Percentiles rank a stretch among this genome's conserved stretches.
Conservation (phyloP, 2,888 invertebrate genomes). For the Pterostichus madidus region DNA sequence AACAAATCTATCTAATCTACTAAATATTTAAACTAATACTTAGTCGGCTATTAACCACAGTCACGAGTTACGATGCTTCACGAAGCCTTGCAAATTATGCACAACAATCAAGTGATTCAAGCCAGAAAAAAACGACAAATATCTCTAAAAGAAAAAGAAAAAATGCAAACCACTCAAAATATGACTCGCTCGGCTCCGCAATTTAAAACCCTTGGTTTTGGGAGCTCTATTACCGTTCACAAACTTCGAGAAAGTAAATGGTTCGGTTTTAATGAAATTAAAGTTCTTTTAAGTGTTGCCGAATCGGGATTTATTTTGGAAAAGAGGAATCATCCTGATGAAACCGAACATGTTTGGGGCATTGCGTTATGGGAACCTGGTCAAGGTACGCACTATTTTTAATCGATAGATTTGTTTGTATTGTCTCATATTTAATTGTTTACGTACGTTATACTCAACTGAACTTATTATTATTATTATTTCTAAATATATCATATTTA, state of each 20-base stretch:
- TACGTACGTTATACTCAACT: background rate
- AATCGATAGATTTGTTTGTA: slow-evolving; percentile 31
- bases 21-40: no score
- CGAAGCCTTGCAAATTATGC: slow-evolving; percentile 59
- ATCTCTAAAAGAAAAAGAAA: background rate
- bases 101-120: slow-evolving; percentile 46
- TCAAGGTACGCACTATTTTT: slow-evolving; percentile 79
- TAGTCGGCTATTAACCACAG: no score
- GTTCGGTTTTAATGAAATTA: slow-evolving; percentile 85
- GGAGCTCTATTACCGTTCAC: slow-evolving; percentile 85
- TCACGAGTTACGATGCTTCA: slow-evolving; percentile 48
- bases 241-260: slow-evolving; percentile 87
- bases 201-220: slow-evolving; percentile 70
- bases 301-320: slow-evolving; percentile 87
- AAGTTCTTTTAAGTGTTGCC: slow-evolving; percentile 85
- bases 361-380: slow-evolving; percentile 86
- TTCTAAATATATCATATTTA: no score
- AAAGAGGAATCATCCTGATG: slow-evolving; percentile 77
- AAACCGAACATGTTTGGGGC: slow-evolving; percentile 81
- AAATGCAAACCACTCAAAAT: slow-evolving; percentile 10
- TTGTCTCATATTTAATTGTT: background rate
- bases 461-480: no score
- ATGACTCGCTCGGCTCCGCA: slow-evolving; percentile 47
- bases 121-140: background rate
- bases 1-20: no score